Conservation (phyloP, 2,113 vertebrate genomes). For the Collichthys lucidus region DNA sequence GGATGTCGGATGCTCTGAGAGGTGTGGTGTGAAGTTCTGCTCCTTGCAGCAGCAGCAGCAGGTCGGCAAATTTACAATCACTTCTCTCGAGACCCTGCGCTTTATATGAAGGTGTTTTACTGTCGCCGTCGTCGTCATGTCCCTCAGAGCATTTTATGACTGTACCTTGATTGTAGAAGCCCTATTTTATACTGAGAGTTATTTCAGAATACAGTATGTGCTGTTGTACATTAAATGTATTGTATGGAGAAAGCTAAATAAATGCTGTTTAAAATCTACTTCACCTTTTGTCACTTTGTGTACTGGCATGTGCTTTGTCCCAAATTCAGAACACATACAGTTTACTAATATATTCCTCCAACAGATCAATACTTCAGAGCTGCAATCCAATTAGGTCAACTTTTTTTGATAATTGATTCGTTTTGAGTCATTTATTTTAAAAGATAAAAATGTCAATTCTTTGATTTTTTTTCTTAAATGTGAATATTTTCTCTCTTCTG, state of each 20-base stretch:
- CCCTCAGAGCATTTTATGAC: conserved; percentile 84
- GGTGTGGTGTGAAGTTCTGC: conserved; percentile 66
- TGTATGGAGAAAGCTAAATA: conserved; percentile 86
- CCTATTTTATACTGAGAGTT: conserved; percentile 86
- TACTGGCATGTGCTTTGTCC: not conserved
- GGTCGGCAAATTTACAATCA: conserved; percentile 72
- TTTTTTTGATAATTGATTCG: too few species aligned
- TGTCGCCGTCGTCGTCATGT: conserved; percentile 76
- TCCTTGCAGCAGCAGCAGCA: conserved; percentile 55
- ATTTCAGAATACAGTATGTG: conserved; percentile 85
- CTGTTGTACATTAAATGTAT: conserved; percentile 86
- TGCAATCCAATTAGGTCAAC: too few species aligned
- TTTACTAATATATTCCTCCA: not conserved
- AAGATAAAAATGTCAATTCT: too few species aligned
- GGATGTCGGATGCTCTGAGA: conserved; percentile 72
- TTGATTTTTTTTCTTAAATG: too few species aligned
- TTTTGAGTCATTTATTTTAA: too few species aligned
- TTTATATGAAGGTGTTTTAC: conserved; percentile 80
- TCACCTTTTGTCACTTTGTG: not conserved
- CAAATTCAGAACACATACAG: not conserved
- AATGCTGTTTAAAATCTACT: conserved; percentile 78
- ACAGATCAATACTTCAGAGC: not conserved
- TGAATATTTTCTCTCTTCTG: too few species aligned
- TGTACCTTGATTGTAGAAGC: conserved; percentile 86
- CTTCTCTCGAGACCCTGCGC: conserved; percentile 77